Percentiles rank a stretch among this genome's conserved stretches.
Evolutionary conservation across 2,113 vertebrate genomes (phyloP).

Genomic region (Callorhinus ursinus): DNA sequence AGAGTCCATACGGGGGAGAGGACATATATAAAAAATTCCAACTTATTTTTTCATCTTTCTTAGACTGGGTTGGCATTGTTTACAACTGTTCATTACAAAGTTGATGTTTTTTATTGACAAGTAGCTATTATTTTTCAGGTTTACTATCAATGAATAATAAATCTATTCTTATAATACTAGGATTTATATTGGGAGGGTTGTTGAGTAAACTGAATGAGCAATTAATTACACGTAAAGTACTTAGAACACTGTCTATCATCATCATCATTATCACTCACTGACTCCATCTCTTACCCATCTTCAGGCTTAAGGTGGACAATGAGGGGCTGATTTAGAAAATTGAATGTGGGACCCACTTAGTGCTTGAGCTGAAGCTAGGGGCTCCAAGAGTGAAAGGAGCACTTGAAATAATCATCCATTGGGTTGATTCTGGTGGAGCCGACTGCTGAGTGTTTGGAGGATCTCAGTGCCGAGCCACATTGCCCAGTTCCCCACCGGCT

Average conservation of each 20-base stretch:
- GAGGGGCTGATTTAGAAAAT: background rate
- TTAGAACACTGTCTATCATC: background rate
- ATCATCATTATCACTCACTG: background rate
- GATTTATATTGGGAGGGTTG: background rate
- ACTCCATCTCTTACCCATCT: background rate
- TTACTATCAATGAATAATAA: background rate
- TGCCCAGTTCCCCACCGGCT: background rate
- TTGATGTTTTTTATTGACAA: background rate
- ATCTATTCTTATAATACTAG: background rate
- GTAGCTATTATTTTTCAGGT: background rate
- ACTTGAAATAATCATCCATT: background rate
- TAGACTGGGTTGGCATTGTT: background rate
- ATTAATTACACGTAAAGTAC: background rate
- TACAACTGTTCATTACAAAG: background rate
- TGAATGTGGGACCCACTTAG: background rate
- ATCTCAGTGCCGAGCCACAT: accelerated
- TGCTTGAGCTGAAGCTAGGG: background rate
- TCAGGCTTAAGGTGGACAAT: background rate
- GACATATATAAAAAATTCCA: background rate
- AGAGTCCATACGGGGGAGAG: background rate
- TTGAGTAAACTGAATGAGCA: background rate
- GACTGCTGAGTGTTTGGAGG: accelerated
- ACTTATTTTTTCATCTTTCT: background rate
- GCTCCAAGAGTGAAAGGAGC: background rate
- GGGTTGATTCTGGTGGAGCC: background rate